Conservation (phyloP, 1,140 invertebrate species). For the Pseudomyrmex dendroicus region DNA sequence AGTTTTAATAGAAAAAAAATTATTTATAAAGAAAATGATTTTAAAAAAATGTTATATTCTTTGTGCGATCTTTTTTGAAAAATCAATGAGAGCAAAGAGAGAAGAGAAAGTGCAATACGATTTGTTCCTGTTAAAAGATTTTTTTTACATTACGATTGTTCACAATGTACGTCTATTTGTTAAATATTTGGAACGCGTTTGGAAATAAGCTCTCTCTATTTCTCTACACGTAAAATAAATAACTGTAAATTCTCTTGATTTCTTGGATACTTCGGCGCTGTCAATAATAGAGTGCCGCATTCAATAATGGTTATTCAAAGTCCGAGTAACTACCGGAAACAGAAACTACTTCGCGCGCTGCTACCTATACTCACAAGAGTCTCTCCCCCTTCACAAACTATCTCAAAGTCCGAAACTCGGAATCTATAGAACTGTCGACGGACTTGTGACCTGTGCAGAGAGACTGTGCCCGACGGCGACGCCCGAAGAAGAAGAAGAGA, state of each 20-base stretch:
- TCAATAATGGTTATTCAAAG: constrained; percentile 59
- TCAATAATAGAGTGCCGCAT: constrained; percentile 40
- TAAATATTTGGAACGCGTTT: too few relatives aligned
- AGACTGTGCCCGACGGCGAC: constrained; percentile 1
- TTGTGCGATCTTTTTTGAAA: not conserved
- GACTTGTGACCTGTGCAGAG: not conserved
- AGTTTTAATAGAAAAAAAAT: too few relatives aligned
- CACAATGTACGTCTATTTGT: too few relatives aligned
- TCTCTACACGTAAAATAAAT: not conserved
- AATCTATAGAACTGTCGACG: constrained; percentile 36
- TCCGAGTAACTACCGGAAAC: constrained; percentile 45
- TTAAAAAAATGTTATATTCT: not conserved
- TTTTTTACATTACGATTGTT: too few relatives aligned
- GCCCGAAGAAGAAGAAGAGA: not conserved
- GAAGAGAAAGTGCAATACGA: too few relatives aligned
- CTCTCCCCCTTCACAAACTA: constrained; percentile 15
- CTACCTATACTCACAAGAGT: constrained; percentile 10
- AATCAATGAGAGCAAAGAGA: not conserved
- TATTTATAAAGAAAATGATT: too few relatives aligned
- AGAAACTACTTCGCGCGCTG: constrained; percentile 37
- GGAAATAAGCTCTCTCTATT: not conserved
- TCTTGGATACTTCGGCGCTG: constrained; percentile 9
- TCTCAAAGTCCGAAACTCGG: constrained; percentile 27
- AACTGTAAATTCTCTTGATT: not conserved
- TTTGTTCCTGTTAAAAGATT: too few relatives aligned